Evolutionary conservation across 2,888 invertebrate species (phyloP).

Genomic region (Adelognathus sp.): DNA sequence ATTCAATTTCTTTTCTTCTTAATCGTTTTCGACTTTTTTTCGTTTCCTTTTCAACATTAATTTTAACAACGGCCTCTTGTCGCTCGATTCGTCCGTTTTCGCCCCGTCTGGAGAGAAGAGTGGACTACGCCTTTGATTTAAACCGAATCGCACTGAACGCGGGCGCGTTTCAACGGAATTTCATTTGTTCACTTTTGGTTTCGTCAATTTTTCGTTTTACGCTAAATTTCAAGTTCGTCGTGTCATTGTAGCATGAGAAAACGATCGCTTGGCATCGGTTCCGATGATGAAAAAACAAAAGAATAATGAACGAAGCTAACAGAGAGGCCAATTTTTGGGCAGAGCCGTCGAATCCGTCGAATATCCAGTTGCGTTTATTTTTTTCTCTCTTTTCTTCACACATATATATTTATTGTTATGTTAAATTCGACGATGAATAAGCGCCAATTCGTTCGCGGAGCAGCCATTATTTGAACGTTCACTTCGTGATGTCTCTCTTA

Average conservation of each 20-base stretch:
- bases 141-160: slow-evolving; percentile 46
- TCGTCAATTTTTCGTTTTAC: slow-evolving; percentile 13
- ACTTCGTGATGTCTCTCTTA: slow-evolving; percentile 13
- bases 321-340: slow-evolving; percentile 50
- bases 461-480: slow-evolving; percentile 40
- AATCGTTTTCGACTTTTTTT: slow-evolving; percentile 22
- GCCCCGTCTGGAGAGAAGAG: slow-evolving; percentile 35
- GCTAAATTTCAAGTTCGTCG: slow-evolving; percentile 18
- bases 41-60: slow-evolving; percentile 26
- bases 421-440: slow-evolving; percentile 21
- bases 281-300: slow-evolving; percentile 59
- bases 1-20: slow-evolving; percentile 67
- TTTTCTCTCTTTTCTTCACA: not conserved
- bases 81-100: slow-evolving; percentile 31
- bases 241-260: slow-evolving; percentile 62
- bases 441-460: slow-evolving; percentile 42
- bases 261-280: slow-evolving; percentile 74
- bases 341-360: slow-evolving; percentile 31
- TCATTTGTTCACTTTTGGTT: slow-evolving; percentile 30
- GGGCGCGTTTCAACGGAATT: slow-evolving; percentile 43
- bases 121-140: slow-evolving; percentile 38
- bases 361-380: not conserved
- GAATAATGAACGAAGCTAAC: slow-evolving; percentile 45
- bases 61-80: slow-evolving; percentile 47
- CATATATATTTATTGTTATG: not conserved